These are phyloP conservation scores for Telmatherina bonti DNA, from an alignment of 2,797 vertebrate species.

Conservation along the genomic window DNA sequence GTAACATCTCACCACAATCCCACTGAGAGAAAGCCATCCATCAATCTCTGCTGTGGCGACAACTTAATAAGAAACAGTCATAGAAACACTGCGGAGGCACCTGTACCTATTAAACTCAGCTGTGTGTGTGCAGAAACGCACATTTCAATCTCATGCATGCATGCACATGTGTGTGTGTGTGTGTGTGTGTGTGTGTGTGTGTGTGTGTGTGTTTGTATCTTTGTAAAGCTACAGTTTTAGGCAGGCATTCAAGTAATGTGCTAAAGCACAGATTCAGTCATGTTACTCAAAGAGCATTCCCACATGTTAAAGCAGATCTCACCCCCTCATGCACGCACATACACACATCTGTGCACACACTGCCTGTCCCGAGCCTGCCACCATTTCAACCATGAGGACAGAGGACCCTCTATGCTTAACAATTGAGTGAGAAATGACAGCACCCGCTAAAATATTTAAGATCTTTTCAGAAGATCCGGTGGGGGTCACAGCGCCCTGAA, in stretches of 20 bases:
- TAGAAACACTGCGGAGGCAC: constrained; percentile 27
- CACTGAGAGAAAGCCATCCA: constrained; percentile 37
- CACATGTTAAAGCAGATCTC: constrained; percentile 39
- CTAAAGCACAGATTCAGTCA: neutral
- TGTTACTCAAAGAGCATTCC: constrained; percentile 24
- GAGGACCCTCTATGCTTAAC: constrained; percentile 69
- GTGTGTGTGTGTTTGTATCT: no score
- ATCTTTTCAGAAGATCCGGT: constrained; percentile 76
- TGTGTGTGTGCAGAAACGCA: neutral
- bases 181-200: no score
- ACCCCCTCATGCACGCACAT: constrained; percentile 17
- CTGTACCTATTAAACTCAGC: constrained; percentile 7
- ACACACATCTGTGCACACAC: constrained; percentile 10
- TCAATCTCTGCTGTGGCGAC: constrained; percentile 23
- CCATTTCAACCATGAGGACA: constrained; percentile 55
- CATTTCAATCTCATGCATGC: neutral
- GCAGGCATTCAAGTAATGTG: neutral
- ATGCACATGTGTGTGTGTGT: neutral
- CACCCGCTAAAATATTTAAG: constrained; percentile 78
- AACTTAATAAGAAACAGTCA: constrained; percentile 44
- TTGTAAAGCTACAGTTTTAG: neutral
- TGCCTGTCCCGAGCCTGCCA: constrained; percentile 36
- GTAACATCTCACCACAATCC: constrained; percentile 39
- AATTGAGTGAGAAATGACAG: constrained; percentile 77
- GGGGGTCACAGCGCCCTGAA: constrained; percentile 75